Evolutionary conservation across 2,888 invertebrate species (phyloP).

Genomic region (Tortricodes alternella): DNA sequence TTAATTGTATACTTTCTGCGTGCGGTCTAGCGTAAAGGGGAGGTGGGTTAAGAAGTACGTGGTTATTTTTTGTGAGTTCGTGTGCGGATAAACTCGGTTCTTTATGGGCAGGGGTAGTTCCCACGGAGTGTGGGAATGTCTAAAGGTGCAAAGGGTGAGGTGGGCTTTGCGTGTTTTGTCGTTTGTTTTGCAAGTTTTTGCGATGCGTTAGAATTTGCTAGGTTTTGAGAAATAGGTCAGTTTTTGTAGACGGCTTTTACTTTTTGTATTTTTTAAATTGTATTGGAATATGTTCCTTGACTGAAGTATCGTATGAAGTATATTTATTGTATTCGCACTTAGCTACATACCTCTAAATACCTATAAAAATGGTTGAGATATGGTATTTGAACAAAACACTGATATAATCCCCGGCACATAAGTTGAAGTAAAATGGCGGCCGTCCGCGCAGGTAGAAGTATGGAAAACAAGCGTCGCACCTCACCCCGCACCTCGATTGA

Average conservation of each 20-base stretch:
- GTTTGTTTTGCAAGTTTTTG: conserved; percentile 11
- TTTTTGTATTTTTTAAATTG: not conserved
- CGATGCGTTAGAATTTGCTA: conserved; percentile 39
- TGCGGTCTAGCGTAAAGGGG: conserved; percentile 56
- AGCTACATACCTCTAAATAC: no score
- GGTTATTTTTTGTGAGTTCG: conserved; percentile 51
- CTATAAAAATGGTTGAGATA: no score
- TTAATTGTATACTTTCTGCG: conserved; percentile 52
- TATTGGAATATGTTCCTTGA: not conserved
- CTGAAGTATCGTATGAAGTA: not conserved
- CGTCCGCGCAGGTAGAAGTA: no score
- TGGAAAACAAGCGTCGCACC: no score
- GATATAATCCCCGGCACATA: no score
- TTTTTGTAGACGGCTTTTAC: not conserved
- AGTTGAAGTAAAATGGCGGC: no score
- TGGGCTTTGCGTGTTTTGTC: conserved; percentile 35
- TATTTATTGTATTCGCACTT: no score
- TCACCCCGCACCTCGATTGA: no score
- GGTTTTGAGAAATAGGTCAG: conserved; percentile 22
- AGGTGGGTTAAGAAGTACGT: conserved; percentile 49
- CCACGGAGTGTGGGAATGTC: conserved; percentile 80
- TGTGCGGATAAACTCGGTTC: conserved; percentile 53
- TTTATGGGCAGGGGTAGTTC: conserved; percentile 70
- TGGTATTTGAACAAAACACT: no score
- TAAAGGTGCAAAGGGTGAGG: conserved; percentile 71